Evolutionary conservation across 1,140 invertebrate species (phyloP), one percentile per base, ranked within the genome.

Genomic region (Drosophila nebulosa): DNA sequence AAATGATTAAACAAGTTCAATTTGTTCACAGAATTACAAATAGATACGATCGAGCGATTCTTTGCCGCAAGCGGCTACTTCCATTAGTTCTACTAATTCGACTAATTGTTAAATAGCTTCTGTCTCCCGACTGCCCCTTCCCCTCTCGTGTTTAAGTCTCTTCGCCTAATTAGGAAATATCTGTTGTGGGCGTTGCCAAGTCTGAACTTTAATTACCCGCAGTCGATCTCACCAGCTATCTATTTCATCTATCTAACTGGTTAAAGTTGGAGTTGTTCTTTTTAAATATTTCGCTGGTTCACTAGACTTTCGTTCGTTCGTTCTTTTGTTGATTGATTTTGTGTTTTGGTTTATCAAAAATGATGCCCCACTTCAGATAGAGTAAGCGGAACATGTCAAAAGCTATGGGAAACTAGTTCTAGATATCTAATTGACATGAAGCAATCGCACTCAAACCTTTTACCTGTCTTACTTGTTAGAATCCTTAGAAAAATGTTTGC

Each of bases 1-100:
- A 77, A 63, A 73, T 57, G 61, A 53, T 35, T 74, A 73, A 84
- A 86, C 80, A 66, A 76, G 74, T 73, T 85, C 81, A 85, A 84
- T 84, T 84, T 85, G 72, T 79, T 76, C 59, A 30, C 58, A 53
- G 27, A 57, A 56, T 58, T 58, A 61, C 50, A 57, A 64, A 64
- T 78, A 71, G 32, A 68, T 73, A 42, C 60, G 42, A 65, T n/a
- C n/a, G n/a, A 52, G 57, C 12, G 14, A 51, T 39, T 35, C 4
- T 16, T 12, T 39, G 16, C 35, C 30, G 18, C 6, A 52, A 30
- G 50, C 12, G 35, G 50, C 16, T 10, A 32, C 2, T 26, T 67
- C 57, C 72, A 75, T 74, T 74, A 74, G 71, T 74, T 62, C 56
- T 12, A 22, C 27, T 35, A 62, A 64, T 74, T 30, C 32, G 16